Percentiles rank a stretch among this genome's conserved stretches.
Conservation (phyloP, 2,113 vertebrate species). For the Hemicordylus capensis region DNA sequence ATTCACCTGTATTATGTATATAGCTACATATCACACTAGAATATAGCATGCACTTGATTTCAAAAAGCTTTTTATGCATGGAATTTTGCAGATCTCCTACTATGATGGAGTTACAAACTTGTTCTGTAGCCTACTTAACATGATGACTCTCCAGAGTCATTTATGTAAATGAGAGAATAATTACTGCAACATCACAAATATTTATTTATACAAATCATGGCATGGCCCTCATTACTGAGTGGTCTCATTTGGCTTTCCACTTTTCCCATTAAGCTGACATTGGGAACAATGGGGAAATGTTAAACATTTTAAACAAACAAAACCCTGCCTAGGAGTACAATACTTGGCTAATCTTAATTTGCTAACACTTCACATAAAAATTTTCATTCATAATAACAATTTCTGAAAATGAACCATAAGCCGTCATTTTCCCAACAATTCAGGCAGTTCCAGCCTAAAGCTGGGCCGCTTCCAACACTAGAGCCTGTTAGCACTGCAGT, state of each 20-base stretch:
- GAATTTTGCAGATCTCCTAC: conserved; percentile 13
- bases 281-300: background rate
- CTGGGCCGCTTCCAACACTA: too few relatives aligned
- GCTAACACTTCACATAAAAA: too few relatives aligned
- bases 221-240: background rate
- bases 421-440: too few relatives aligned
- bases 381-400: too few relatives aligned
- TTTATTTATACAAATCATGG: conserved; percentile 7
- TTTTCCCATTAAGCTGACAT: conserved; percentile 9
- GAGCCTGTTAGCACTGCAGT: too few relatives aligned
- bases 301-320: conserved; percentile 31
- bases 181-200: conserved; percentile 35
- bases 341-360: too few relatives aligned
- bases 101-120: conserved; percentile 28
- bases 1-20: conserved; percentile 28
- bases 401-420: too few relatives aligned
- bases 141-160: conserved; percentile 49
- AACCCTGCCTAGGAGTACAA: background rate
- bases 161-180: conserved; percentile 47
- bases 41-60: background rate
- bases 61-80: background rate
- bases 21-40: background rate
- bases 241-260: conserved; percentile 42
- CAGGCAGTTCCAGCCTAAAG: too few relatives aligned
- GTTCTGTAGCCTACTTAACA: conserved; percentile 13